Base-by-base conservation (phyloP, 2,797 vertebrate genomes). In the Enteromius trimaculatus region DNA sequence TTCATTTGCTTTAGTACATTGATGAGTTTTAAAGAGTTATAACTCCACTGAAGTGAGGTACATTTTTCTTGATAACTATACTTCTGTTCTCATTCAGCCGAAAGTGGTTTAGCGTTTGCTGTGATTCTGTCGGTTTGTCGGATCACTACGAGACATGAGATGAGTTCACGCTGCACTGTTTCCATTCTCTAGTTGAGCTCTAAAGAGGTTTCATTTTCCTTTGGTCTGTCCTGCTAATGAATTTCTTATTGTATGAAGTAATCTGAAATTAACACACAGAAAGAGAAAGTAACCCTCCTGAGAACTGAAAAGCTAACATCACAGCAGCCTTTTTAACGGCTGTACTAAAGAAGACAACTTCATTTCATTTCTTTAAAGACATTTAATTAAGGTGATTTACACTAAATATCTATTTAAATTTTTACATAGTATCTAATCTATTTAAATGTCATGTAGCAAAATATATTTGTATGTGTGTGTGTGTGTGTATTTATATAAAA, bases 191-290 rank as follows among this genome's bases (percentile, higher is more conserved):
- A 10, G 17, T 47, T 64, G 69, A 76, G 53, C 34, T 84, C 70
- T 37, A 70, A 76, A 82, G 51, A 64, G 60, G 78, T 62, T 81
- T 26, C n/a, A 13, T 80, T 78, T 80, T 65, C 55, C 13, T 47
- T 74, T 44, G 47, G 42, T 77, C 44, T 37, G 31, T 70, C 49
- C 62, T 79, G 51, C 81, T 70, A 85, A 81, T 85, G 65, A 81
- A 75, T 72, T 68, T 80, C 47, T 83, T 65, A 78, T 87, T 83
- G 79, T 82, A 37, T 79, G 37, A 68, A 71, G 72, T 80, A 77
- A 83, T 86, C 85, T 47, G 23, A 47, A 75, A 87, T 55, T 51
- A 81, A 81, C 69, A n/a, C n/a, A 14, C 76, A 29, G 49, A 19
- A 42, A 77, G 62, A 82, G 31, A 83, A 81, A 53, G 74, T 53